Conservation (phyloP, 2,888 invertebrate species). For the Ischnus inquisitorius region DNA sequence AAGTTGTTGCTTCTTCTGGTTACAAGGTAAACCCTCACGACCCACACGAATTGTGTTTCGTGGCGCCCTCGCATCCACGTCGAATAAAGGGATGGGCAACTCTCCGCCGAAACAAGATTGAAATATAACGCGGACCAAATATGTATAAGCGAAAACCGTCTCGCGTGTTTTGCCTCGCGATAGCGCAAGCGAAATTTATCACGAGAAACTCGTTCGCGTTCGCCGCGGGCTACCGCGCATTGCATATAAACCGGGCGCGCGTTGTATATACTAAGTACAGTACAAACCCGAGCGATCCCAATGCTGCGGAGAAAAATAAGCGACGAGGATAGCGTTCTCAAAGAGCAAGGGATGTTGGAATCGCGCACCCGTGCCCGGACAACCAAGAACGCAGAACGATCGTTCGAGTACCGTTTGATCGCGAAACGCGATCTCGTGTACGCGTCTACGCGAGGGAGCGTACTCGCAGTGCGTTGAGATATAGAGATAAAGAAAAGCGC, state of each 20-base stretch:
- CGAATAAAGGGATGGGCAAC: slow-evolving; percentile 53
- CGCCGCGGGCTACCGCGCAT: neutral
- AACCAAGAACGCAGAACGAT: slow-evolving; percentile 4
- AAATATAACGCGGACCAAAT: slow-evolving; percentile 83
- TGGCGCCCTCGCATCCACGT: slow-evolving; percentile 78
- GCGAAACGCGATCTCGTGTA: slow-evolving; percentile 55
- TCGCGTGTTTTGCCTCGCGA: slow-evolving; percentile 41
- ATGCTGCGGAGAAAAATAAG: slow-evolving; percentile 57
- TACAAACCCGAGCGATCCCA: slow-evolving; percentile 17
- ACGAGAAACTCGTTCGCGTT: slow-evolving; percentile 29
- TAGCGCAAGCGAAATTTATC: slow-evolving; percentile 67
- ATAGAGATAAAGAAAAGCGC: slow-evolving; percentile 41
- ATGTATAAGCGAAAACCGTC: slow-evolving; percentile 73
- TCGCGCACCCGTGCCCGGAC: neutral
- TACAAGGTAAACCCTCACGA: slow-evolving; percentile 77
- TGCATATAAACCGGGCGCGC: neutral
- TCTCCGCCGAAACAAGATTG: slow-evolving; percentile 76
- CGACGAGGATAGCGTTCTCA: slow-evolving; percentile 17
- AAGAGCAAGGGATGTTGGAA: slow-evolving; percentile 22
- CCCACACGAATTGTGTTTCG: slow-evolving; percentile 82
- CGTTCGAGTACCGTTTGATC: slow-evolving; percentile 58
- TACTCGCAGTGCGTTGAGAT: slow-evolving; percentile 42
- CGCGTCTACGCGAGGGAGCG: slow-evolving; percentile 3
- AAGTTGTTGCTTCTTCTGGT: slow-evolving; percentile 55
- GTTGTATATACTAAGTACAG: neutral